Percentiles rank a stretch among this genome's conserved stretches.
Conservation (phyloP, 2,888 invertebrate species). For the Megalurothrips usitatus region DNA sequence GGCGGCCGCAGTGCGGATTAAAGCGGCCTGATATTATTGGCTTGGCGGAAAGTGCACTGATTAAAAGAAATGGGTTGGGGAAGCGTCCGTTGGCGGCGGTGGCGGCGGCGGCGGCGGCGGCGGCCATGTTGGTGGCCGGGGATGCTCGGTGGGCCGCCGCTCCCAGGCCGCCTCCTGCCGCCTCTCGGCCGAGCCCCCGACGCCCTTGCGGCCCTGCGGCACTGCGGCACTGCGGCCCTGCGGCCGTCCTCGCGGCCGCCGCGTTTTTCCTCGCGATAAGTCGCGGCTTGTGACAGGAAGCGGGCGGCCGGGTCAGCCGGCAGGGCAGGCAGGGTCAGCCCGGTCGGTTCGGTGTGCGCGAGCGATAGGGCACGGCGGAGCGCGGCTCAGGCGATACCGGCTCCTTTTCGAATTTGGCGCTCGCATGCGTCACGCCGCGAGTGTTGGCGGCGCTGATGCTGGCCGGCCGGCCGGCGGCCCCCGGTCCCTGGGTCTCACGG, state of each 20-base stretch:
- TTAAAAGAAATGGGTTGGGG: neutral
- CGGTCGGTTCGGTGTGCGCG: no score
- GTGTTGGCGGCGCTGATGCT: no score
- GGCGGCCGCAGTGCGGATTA: neutral
- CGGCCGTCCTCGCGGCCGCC: neutral
- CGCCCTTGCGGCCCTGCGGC: no score
- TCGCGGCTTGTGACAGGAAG: no score
- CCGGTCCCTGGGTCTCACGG: no score
- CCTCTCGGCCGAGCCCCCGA: neutral
- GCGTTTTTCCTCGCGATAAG: no score
- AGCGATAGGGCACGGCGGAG: neutral
- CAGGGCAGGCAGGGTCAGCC: neutral
- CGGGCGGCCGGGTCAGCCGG: neutral
- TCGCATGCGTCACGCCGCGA: no score
- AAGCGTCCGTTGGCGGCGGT: neutral
- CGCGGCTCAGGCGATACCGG: neutral
- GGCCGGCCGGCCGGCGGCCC: no score
- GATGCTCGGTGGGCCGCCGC: neutral
- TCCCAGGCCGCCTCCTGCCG: neutral
- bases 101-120: no score
- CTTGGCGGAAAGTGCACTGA: conserved; percentile 11
- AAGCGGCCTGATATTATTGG: neutral
- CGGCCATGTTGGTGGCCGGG: neutral
- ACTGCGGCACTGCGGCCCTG: no score
- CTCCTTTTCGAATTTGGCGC: no score